phyloP scores from a whole-genome alignment of 2,888 invertebrate genomes.

The Drosophila mayaguana region DNA sequence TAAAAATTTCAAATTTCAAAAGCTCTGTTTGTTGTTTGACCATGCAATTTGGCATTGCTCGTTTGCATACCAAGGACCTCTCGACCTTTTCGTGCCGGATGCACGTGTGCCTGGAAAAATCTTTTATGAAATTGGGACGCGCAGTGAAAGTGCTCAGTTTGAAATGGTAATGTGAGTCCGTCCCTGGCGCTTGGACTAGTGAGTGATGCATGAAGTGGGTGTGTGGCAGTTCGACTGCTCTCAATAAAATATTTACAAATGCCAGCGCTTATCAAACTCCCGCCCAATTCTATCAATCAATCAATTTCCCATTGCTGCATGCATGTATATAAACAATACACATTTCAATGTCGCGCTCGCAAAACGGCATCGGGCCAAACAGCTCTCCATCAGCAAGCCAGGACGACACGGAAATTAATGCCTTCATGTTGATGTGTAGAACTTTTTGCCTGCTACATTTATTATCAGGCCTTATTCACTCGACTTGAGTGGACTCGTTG shows the following conservation, averaged over 20 bases:
- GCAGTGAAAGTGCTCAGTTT: conserved; percentile 28
- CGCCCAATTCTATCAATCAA: conserved; percentile 69
- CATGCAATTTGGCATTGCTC: conserved; percentile 53
- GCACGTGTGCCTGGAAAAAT: conserved; percentile 44
- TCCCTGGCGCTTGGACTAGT: conserved; percentile 33
- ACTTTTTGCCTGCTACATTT: conserved; percentile 41
- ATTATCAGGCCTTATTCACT: conserved; percentile 41
- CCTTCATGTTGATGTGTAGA: conserved; percentile 53
- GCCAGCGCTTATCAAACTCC: conserved; percentile 53
- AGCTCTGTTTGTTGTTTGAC: conserved; percentile 37
- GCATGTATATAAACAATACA: conserved; percentile 30
- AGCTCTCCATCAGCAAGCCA: neutral
- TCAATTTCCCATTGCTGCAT: conserved; percentile 40
- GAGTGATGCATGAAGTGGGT: conserved; percentile 37
- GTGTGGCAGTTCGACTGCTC: conserved; percentile 5
- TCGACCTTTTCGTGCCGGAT: conserved; percentile 72
- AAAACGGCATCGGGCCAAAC: neutral
- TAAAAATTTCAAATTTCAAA: conserved; percentile 71
- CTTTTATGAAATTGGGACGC: conserved; percentile 55
- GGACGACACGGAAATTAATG: conserved; percentile 53
- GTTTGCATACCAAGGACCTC: conserved; percentile 13
- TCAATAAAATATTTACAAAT: conserved; percentile 70
- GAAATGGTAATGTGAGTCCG: conserved; percentile 63
- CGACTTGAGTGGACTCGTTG: conserved; percentile 5
- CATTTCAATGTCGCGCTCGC: conserved; percentile 58